These are phyloP conservation scores for Frankliniella intonsa DNA, from an alignment of 2,888 invertebrate genomes.

Conservation along the genomic window DNA sequence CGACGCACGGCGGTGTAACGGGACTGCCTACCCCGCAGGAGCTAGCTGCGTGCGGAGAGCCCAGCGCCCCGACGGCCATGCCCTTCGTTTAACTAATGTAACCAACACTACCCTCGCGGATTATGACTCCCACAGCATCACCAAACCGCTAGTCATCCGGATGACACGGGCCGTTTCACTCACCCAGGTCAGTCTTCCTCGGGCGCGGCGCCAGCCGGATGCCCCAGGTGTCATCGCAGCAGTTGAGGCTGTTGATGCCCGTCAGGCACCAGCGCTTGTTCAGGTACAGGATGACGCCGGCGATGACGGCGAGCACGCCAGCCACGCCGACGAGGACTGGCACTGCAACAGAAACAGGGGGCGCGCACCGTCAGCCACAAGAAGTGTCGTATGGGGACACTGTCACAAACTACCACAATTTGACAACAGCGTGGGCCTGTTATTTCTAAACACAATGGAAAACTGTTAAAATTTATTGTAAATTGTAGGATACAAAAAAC, in stretches of 20 bases:
- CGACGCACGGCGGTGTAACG: not conserved
- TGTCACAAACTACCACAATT: too few species aligned
- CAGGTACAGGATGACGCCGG: constrained; percentile 69
- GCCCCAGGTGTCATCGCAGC: constrained; percentile 34
- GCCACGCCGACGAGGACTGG: constrained; percentile 82
- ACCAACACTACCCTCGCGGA: too few species aligned
- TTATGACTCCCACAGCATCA: too few species aligned
- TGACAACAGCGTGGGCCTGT: too few species aligned
- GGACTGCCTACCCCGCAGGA: not conserved
- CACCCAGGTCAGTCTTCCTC: constrained; percentile 34
- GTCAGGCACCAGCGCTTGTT: constrained; percentile 71
- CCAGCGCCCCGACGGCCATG: too few species aligned
- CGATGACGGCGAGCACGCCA: constrained; percentile 73
- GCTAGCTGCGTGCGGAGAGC: not conserved
- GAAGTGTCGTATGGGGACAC: too few species aligned
- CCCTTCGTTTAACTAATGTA: too few species aligned
- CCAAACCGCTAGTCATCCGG: too few species aligned
- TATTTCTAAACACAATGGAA: too few species aligned
- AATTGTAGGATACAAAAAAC: too few species aligned
- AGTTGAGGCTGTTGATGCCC: constrained; percentile 52
- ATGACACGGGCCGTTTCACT: constrained; percentile 43
- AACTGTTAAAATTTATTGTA: too few species aligned
- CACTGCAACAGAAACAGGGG: constrained; percentile 53
- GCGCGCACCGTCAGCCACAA: not conserved
- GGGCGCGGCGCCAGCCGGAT: constrained; percentile 47